Percentiles rank a stretch among this genome's conserved stretches.
Evolutionary conservation across 2,888 invertebrate species (phyloP).

Genomic region (Ormyrus thymus): DNA sequence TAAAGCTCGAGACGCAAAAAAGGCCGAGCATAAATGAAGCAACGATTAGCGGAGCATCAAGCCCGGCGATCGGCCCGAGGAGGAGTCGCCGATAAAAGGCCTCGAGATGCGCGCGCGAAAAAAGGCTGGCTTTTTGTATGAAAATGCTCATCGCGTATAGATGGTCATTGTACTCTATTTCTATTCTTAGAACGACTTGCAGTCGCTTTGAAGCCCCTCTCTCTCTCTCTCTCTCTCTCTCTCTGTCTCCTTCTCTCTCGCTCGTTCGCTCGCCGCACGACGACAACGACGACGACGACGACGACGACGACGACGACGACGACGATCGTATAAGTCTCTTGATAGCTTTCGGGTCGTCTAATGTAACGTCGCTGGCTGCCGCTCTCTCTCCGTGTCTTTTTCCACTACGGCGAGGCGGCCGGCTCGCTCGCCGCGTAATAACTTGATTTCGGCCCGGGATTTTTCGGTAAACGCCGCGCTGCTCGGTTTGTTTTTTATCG

Average conservation of each 20-base stretch:
- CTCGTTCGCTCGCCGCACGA: constrained; percentile 24
- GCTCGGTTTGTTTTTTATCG: no score
- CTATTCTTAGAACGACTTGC: constrained; percentile 59
- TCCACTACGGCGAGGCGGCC: constrained; percentile 2
- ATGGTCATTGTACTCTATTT: constrained; percentile 60
- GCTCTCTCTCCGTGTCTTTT: constrained; percentile 11
- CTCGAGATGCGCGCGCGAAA: constrained; percentile 2
- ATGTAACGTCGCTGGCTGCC: constrained; percentile 37
- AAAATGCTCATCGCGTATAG: constrained; percentile 50
- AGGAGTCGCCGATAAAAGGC: no score
- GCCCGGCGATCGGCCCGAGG: no score
- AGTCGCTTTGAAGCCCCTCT: constrained; percentile 45
- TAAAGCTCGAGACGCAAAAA: not conserved
- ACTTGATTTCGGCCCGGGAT: constrained; percentile 9
- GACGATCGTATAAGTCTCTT: constrained; percentile 56
- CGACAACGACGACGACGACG: constrained; percentile 47
- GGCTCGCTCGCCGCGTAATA: constrained; percentile 18
- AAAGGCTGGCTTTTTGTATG: constrained; percentile 38
- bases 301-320: constrained; percentile 48
- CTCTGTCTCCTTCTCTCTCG: not conserved
- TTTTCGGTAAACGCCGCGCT: no score
- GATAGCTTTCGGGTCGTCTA: constrained; percentile 57
- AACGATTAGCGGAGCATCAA: no score
- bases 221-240: constrained; percentile 20
- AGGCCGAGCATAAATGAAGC: not conserved